Base-by-base conservation (phyloP, 1,140 invertebrate species). In the Pseudachorutes palmiensis region DNA sequence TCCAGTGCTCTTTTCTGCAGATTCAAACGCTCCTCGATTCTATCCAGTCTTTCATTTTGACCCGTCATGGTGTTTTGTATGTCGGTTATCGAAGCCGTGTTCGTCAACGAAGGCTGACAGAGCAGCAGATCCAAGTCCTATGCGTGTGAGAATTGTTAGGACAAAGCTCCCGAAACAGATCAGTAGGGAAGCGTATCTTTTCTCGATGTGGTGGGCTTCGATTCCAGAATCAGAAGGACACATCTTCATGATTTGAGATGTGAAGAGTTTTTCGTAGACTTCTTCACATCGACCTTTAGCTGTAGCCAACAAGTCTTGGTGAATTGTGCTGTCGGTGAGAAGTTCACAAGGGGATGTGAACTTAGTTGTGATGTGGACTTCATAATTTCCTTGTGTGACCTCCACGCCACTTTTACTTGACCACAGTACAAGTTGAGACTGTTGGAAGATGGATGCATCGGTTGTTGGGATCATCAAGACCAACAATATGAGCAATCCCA, bases 261-360 rank as follows among this genome's bases (percentile, higher is more conserved):
- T 48, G n/a, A 68, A 68, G 1, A 68, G 41, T 0, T 31, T 36
- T 2, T 68, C 2, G 55, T 68, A 68, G 3, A 57, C 33, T 0
- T 45, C 22, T 12, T 68, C 33, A 31, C 67, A 68, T 22, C 31
- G 32, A 26, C 16, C 22, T 26, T 33, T 19, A 14, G 41, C 1
- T 24, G 16, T 28, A 1, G 48, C 1, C 22, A 24, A 19, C 19
- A 30, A 14, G 24, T 32, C 29, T 14, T 2, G 26, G 29, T 57
- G 5, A 30, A 65, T 1, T 14, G 41, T 58, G 2, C 67, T 49
- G 14, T 49, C 26, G 16, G 65, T 48, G 1, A 70, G 5, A 19
- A 70, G 31, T 1, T 30, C 16, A 60, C 65, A 70, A 14, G 69
- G 69, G 1, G 69, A 67, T 1, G 66, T 26, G 1, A 70, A 48